These are phyloP conservation scores for Arrhopalites spinosus DNA, from an alignment of 2,888 invertebrate genomes.

Conservation along the genomic window DNA sequence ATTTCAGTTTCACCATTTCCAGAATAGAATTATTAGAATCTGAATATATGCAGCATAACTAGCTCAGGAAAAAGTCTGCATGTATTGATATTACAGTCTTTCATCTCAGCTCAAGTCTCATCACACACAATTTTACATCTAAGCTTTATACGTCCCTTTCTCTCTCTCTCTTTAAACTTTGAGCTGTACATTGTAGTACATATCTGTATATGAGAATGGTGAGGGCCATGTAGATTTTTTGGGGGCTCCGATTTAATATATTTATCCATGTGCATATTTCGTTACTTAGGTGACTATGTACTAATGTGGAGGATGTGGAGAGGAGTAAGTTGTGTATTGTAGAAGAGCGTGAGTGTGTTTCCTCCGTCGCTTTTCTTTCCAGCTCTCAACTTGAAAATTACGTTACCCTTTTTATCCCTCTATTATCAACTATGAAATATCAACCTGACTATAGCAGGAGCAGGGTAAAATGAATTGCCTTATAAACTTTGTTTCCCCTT, in stretches of 20 bases:
- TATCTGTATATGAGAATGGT: neutral
- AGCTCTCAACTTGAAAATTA: conserved; percentile 28
- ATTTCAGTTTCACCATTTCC: too few relatives aligned
- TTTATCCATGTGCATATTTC: conserved; percentile 1
- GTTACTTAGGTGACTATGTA: neutral
- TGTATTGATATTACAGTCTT: too few relatives aligned
- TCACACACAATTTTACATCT: neutral
- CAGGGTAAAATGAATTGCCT: conserved; percentile 22
- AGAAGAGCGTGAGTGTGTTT: neutral
- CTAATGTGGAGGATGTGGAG: neutral
- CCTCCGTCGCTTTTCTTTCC: neutral
- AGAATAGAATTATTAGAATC: too few relatives aligned
- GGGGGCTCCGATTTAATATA: neutral
- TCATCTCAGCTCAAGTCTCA: neutral
- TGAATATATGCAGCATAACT: too few relatives aligned
- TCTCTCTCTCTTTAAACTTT: neutral
- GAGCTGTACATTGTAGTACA: too few relatives aligned
- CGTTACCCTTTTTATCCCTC: conserved; percentile 35
- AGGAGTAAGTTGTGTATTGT: neutral
- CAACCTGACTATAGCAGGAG: conserved; percentile 11
- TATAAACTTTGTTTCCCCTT: conserved; percentile 23
- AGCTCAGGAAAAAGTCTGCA: too few relatives aligned
- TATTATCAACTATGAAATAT: conserved; percentile 30
- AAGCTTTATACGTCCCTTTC: neutral
- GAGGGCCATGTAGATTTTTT: neutral